A percentile compares a stretch with the other conserved stretches of the same genome.
Evolutionary conservation across 64 coral and sea anemone genomes (phyloP).

Genomic region (Actinia equina): DNA sequence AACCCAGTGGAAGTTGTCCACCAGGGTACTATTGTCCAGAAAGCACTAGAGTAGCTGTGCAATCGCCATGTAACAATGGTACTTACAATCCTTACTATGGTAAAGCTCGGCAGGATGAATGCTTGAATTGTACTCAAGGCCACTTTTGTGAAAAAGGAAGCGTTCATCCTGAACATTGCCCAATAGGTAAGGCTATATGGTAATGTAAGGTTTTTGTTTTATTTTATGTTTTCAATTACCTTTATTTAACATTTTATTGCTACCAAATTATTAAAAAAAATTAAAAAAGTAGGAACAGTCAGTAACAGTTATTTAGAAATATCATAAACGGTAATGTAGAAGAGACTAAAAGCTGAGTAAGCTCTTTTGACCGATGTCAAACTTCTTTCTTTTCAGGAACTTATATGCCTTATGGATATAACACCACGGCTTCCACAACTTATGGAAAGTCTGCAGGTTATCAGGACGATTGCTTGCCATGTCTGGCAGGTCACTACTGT

Average conservation of each 20-base stretch:
- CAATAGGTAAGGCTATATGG: constrained; percentile 64
- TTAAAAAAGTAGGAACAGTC: no score
- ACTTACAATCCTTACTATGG: constrained; percentile 93
- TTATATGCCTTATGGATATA: constrained; percentile 90
- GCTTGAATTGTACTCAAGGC: constrained; percentile 81
- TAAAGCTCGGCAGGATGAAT: constrained; percentile 57
- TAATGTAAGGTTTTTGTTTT: no score
- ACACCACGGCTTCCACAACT: constrained; percentile 31
- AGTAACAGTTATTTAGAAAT: no score
- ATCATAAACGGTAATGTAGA: no score
- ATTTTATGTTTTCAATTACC: no score
- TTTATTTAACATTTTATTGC: no score
- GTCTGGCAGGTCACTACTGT: constrained; percentile 78
- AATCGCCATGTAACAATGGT: constrained; percentile 87
- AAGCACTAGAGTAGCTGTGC: constrained; percentile 75
- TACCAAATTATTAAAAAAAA: no score
- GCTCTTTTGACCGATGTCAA: background rate
- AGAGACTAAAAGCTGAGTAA: no score
- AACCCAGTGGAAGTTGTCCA: constrained; percentile 79
- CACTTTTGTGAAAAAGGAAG: constrained; percentile 94
- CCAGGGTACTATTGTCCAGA: constrained; percentile 88
- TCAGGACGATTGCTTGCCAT: constrained; percentile 69
- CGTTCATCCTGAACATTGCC: constrained; percentile 79
- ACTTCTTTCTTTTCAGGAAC: constrained; percentile 48
- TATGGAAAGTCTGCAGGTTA: constrained; percentile 64